Evolutionary conservation across 2,113 vertebrate species (phyloP).

Genomic region (Orycteropus afer): DNA sequence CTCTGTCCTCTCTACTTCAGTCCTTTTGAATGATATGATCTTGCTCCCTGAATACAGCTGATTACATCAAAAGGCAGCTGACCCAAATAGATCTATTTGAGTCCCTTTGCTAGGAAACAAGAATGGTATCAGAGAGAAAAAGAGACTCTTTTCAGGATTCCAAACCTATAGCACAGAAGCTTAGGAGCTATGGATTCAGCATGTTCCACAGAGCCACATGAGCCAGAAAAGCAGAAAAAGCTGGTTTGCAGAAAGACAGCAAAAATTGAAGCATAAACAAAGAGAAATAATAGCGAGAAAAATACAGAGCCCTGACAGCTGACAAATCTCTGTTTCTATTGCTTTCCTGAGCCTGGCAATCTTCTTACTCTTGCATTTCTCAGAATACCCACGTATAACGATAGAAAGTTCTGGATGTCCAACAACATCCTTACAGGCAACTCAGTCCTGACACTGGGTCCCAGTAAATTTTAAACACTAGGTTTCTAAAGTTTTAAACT

Average conservation of each 20-base stretch:
- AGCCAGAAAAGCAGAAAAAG: neutral
- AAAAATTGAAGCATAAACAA: slow-evolving; percentile 18
- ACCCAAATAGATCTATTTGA: neutral
- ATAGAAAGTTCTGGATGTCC: neutral
- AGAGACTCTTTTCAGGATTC: neutral
- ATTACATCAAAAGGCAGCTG: neutral
- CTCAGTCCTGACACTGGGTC: neutral
- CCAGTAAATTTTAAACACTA: neutral
- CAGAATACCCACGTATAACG: neutral
- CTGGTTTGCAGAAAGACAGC: neutral
- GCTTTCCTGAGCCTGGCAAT: neutral
- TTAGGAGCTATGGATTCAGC: neutral
- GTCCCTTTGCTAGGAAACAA: neutral
- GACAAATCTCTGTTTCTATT: neutral
- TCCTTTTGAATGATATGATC: neutral
- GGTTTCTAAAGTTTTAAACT: neutral
- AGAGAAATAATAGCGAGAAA: neutral
- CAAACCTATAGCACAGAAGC: neutral
- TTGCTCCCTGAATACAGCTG: neutral
- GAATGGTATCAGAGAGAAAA: neutral
- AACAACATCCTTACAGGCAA: neutral
- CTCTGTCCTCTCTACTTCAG: too few relatives aligned
- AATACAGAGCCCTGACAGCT: neutral
- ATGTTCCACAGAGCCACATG: neutral
- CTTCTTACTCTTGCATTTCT: neutral